Evolutionary conservation across 2,888 invertebrate genomes (phyloP), one percentile per base, ranked within the genome.

Genomic region (Phortica okadai): DNA sequence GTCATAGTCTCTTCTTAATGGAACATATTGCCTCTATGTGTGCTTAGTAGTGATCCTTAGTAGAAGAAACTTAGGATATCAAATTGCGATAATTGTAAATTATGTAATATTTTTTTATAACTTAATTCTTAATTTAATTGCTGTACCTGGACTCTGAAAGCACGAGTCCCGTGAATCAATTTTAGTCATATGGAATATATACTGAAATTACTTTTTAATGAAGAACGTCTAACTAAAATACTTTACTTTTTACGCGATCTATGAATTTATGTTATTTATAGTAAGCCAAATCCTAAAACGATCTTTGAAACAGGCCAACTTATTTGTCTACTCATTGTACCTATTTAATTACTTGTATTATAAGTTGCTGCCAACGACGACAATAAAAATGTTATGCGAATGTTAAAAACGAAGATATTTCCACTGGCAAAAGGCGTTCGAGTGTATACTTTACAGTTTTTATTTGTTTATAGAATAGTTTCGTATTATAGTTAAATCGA

Each of bases 141-240:
- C 79, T 86, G 82, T 81, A 84, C 77, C 85, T 78, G 84, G 82
- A 70, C 76, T n/a, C 50, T 45, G 78, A 76, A 25, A 8, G 41
- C 70, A 74, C 79, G 75, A 50, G 73, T 77, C 82, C 84, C 80
- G 80, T 81, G 79, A 84, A 83, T 86, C 83, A 86, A 88, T 83
- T 82, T 82, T 90, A 89, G 89, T 89, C 90, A 89, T 89, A 72
- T 88, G 84, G 83, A 84, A 82, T 88, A 88, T 84, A 82, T 82
- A 82, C 83, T 80, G 82, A 81, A 82, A 79, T 79, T 81, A 80
- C 77, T 75, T 70, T 82, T 74, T 77, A 77, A 10, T 14, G 10
- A 66, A 33, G 66, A 7, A 66, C 59, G 5, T 11, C 41, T 4
- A 33, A 66, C 16, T 70, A 16, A 33, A 45, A 50, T 25, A 50